phyloP scores from a whole-genome alignment of 1,140 invertebrate genomes.

The Drosophila nigromelanica region DNA sequence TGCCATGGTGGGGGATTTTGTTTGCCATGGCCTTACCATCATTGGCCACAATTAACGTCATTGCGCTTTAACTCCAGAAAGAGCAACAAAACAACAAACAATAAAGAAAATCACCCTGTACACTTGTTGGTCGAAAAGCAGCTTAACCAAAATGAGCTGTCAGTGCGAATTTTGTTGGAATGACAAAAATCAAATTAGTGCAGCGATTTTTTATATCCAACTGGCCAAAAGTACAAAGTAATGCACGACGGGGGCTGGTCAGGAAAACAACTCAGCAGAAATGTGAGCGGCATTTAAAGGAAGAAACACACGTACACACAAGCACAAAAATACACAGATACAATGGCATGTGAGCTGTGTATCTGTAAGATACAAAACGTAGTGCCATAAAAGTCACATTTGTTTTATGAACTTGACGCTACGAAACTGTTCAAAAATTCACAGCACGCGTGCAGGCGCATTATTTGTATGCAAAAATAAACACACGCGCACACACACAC shows the following conservation, averaged over 20 bases:
- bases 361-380: slow-evolving; percentile 64
- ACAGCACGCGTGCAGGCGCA: slow-evolving; percentile 62
- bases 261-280: slow-evolving; percentile 40
- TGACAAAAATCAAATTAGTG: slow-evolving; percentile 44
- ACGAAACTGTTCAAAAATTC: slow-evolving; percentile 67
- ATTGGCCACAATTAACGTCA: slow-evolving; percentile 73
- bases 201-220: slow-evolving; percentile 40
- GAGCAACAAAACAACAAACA: background rate
- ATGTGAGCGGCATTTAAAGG: slow-evolving; percentile 39
- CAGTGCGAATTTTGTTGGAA: slow-evolving; percentile 21
- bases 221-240: slow-evolving; percentile 6
- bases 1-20: slow-evolving; percentile 1
- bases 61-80: slow-evolving; percentile 1
- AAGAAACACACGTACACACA: background rate
- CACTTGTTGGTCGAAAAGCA: background rate
- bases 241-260: slow-evolving; percentile 8
- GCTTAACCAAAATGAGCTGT: slow-evolving; percentile 20
- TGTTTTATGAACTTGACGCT: slow-evolving; percentile 52
- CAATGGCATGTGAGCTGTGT: slow-evolving; percentile 30
- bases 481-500: slow-evolving; percentile 3
- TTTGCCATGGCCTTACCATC: slow-evolving; percentile 27
- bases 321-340: background rate
- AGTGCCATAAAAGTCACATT: slow-evolving; percentile 63
- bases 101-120: slow-evolving; percentile 8
- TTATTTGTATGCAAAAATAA: slow-evolving; percentile 65